Conservation (phyloP, 2,888 invertebrate species). For the Oegoconia quadripuncta region DNA sequence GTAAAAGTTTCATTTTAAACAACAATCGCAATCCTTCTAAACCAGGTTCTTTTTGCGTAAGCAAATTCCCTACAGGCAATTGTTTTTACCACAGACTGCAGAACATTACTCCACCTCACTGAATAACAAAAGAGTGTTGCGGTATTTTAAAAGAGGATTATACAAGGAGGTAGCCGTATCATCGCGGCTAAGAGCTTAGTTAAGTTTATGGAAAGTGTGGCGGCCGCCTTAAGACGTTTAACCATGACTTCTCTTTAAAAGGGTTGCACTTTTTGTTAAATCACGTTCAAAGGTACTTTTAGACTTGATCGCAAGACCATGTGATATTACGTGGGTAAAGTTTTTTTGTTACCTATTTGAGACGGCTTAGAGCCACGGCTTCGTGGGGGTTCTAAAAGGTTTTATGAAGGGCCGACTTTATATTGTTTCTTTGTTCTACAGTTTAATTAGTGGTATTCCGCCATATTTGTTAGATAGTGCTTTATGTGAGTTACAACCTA, state of each 20-base stretch:
- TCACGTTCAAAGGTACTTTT: constrained; percentile 56
- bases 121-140: constrained; percentile 68
- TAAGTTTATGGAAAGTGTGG: constrained; percentile 73
- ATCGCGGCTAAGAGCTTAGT: constrained; percentile 69
- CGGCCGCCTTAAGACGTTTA: constrained; percentile 64
- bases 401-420: constrained; percentile 47
- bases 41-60: constrained; percentile 38
- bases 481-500: constrained; percentile 5
- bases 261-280: constrained; percentile 75
- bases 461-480: constrained; percentile 39
- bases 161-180: constrained; percentile 68
- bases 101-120: constrained; percentile 59
- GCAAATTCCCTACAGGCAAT: constrained; percentile 56
- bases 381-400: constrained; percentile 72
- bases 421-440: constrained; percentile 61
- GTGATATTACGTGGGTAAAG: constrained; percentile 51
- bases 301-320: constrained; percentile 55
- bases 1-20: neutral
- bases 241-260: constrained; percentile 70
- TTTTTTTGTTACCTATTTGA: constrained; percentile 54
- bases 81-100: constrained; percentile 64
- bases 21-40: constrained; percentile 26
- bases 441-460: constrained; percentile 66
- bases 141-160: constrained; percentile 70
- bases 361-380: constrained; percentile 37